Base-by-base conservation (phyloP, 2,113 vertebrate genomes). In the Corythornis vintsioides region DNA sequence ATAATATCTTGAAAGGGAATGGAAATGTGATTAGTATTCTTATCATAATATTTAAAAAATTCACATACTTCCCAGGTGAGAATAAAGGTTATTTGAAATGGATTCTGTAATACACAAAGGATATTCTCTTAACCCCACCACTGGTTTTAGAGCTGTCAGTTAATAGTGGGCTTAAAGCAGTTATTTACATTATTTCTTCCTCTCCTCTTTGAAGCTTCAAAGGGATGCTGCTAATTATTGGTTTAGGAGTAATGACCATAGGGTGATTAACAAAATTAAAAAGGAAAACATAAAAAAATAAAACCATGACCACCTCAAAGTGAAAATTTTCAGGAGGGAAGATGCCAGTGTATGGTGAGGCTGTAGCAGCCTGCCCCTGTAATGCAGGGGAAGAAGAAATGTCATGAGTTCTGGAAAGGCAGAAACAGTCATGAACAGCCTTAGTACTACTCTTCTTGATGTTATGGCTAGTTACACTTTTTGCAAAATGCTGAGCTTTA, bases 61-160 rank as follows among this genome's bases (percentile, higher is more conserved):
- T 82, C 12, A 64, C 25, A 63, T 38, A 29, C 90, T 24, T 12
- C 8, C 40, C 2, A 33, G 2, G 7, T 31, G 15, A 87, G 48
- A 87, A 76, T 57, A 92, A 52, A 89, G 3, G 65, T 74, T 80
- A 77, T 90, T 90, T 92, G 73, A 45, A 48, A 77, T 13, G 48
- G 71, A 56, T 76, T 3, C 16, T 53, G 15, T 48, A 53, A 84
- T 38, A 47, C 69, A 66, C 14, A 26, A 61, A 72, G 40, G 45
- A 43, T 65, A 61, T 79, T 78, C 24, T 63, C 66, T 92, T 63
- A 42, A 52, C 15, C 25, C 24, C 31, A 50, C 15, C 12, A 9
- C 13, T 25, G 48, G 5, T 33, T 93, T 86, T 88, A 80, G 61
- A 94, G 35, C 72, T 86, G 43, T 22, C 38, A 57, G 31, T 79